phyloP scores from a whole-genome alignment of 2,113 vertebrate genomes.

The Scomber japonicus region DNA sequence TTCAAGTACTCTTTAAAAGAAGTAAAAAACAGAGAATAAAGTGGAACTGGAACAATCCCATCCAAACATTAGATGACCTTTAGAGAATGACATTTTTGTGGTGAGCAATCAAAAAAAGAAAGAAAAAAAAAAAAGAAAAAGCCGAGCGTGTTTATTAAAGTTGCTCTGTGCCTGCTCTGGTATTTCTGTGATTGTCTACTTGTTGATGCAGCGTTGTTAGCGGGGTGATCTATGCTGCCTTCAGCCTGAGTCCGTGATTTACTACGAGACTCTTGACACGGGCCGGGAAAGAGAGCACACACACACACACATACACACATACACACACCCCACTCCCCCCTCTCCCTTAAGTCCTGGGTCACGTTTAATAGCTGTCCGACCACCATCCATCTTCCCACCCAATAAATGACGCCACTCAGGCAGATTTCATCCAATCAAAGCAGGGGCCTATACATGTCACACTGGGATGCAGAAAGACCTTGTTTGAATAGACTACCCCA shows the following conservation, averaged over 20 bases:
- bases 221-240: conserved; percentile 73
- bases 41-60: conserved; percentile 24
- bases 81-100: conserved; percentile 41
- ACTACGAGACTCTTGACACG: conserved; percentile 62
- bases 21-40: conserved; percentile 19
- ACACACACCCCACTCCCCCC: too few relatives aligned
- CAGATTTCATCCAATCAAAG: conserved; percentile 59
- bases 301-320: too few relatives aligned
- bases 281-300: conserved; percentile 7
- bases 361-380: conserved; percentile 67
- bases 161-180: conserved; percentile 53
- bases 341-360: conserved; percentile 23
- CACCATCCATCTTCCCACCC: conserved; percentile 65
- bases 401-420: conserved; percentile 70
- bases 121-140: background rate
- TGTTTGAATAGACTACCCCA: conserved; percentile 14
- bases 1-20: background rate
- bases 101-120: conserved; percentile 28
- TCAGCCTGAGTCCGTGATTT: conserved; percentile 70
- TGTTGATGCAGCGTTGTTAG: conserved; percentile 68
- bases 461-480: conserved; percentile 29
- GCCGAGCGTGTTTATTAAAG: conserved; percentile 58
- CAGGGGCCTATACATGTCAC: background rate
- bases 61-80: conserved; percentile 57
- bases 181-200: conserved; percentile 63